Evolutionary conservation across 2,113 vertebrate genomes (phyloP).

Genomic region (Fulmarus glacialis): DNA sequence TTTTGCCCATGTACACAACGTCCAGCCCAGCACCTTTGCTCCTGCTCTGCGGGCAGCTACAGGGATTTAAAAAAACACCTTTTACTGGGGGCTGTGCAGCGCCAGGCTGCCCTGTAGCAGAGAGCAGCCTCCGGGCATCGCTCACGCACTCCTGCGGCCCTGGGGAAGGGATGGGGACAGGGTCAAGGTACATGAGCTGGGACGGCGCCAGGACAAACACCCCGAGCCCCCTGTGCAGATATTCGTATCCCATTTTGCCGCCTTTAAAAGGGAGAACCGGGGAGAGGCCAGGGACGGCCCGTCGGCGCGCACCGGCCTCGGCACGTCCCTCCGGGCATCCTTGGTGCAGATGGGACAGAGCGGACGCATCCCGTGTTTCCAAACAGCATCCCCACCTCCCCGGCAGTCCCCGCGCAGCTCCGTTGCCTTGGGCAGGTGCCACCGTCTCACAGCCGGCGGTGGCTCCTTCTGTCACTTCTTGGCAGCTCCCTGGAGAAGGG

Average conservation of each 20-base stretch:
- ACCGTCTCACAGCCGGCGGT: not conserved
- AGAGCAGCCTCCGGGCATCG: not conserved
- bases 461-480: not conserved
- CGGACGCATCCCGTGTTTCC: not conserved
- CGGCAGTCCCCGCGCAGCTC: not conserved
- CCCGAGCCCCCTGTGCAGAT: not conserved
- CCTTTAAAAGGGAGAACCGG: not conserved
- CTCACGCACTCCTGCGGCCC: not conserved
- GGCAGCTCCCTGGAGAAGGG: not conserved
- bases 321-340: not conserved
- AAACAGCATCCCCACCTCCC: not conserved
- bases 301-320: fast-evolving
- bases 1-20: fast-evolving
- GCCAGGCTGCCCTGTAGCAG: not conserved
- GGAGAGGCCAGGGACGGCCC: not conserved
- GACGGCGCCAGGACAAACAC: not conserved
- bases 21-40: not conserved
- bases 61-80: not conserved
- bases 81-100: not conserved
- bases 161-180: not conserved
- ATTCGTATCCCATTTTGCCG: not conserved
- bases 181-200: not conserved
- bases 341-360: fast-evolving
- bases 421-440: not conserved
- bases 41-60: too few species aligned